Evolutionary conservation across 92 coral and sea anemone species (phyloP), one percentile per base, ranked within the genome.

Genomic region (Palythoa caribaeorum): DNA sequence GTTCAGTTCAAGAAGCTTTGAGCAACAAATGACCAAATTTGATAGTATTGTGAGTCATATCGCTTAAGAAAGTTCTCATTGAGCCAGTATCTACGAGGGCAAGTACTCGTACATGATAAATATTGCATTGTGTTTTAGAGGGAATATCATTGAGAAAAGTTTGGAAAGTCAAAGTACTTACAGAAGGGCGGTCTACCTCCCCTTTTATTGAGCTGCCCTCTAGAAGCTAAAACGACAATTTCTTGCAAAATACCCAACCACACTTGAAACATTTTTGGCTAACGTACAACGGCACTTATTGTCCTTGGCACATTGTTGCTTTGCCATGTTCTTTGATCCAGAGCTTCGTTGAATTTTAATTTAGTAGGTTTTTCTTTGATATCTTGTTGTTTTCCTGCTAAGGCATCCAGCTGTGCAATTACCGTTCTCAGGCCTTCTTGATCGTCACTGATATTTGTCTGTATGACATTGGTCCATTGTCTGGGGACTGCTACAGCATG

Each of bases 81-180:
- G 88, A 88, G 35, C 91, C 87, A 3, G 88, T 88, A 39, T 88
- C 91, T 8, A 88, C 81, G 4, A 88, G 54, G 48, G 91, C 91
- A 51, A 71, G 66, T 35, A 83, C 84, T 28, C 54, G 36, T 48
- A 83, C 88, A 36, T 54, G 36, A 52, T 89, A 54, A 48, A 83
- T 75, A 69, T 37, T 52, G 20, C 91, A 89, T 20, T 54, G 83
- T 50, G 91, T 88, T 66, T 89, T 87, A 19, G 65, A 70, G 92
- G 84, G 88, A 35, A 84, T 75, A 6, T 50, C 19, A 11, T 19
- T 19, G 36, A 19, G 3, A 68, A 19, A 68, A 16, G 35, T 68
- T 19, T 35, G 12, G n/a, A 7, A 9, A 68, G 35, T 68, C 35
- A 20, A 35, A 68, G 37, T 68, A 68, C 73, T 20, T 68, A 68